Conservation (phyloP, 2,797 vertebrate species). For the Alosa sapidissima region DNA sequence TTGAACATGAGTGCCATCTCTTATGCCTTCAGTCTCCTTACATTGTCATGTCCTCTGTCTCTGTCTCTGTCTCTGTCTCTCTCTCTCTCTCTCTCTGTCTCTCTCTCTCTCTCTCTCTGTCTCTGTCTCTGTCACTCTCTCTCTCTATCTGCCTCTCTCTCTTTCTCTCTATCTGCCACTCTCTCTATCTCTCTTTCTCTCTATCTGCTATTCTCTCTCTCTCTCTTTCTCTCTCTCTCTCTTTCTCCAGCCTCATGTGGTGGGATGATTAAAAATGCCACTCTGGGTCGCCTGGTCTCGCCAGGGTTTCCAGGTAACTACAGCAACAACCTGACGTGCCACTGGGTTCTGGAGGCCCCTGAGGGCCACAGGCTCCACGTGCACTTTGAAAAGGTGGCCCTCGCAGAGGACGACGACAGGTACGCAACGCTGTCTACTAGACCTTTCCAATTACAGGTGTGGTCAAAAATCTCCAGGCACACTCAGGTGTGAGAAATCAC, state of each 20-base stretch:
- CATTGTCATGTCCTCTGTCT: constrained; percentile 50
- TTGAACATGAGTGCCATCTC: no score
- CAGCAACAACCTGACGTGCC: constrained; percentile 98
- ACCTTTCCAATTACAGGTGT: neutral
- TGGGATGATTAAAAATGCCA: constrained; percentile 89
- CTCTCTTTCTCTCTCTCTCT: constrained; percentile 32
- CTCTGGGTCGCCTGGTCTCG: constrained; percentile 87
- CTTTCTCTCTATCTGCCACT: constrained; percentile 48
- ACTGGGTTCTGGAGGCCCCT: constrained; percentile 93
- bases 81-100: constrained; percentile 45
- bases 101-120: neutral
- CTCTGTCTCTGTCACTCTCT: constrained; percentile 37
- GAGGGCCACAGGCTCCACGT: constrained; percentile 85
- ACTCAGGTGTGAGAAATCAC: no score
- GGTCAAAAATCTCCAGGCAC: no score
- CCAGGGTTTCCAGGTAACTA: constrained; percentile 97
- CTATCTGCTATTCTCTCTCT: constrained; percentile 34
- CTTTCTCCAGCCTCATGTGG: constrained; percentile 77
- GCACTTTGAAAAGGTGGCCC: constrained; percentile 96
- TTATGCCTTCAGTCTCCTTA: neutral
- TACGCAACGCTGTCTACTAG: constrained; percentile 50
- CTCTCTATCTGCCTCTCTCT: constrained; percentile 63
- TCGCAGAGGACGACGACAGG: constrained; percentile 98
- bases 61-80: constrained; percentile 47
- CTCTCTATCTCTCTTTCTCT: constrained; percentile 33